Conservation (phyloP, 2,888 invertebrate species). For the Megalurothrips usitatus region DNA sequence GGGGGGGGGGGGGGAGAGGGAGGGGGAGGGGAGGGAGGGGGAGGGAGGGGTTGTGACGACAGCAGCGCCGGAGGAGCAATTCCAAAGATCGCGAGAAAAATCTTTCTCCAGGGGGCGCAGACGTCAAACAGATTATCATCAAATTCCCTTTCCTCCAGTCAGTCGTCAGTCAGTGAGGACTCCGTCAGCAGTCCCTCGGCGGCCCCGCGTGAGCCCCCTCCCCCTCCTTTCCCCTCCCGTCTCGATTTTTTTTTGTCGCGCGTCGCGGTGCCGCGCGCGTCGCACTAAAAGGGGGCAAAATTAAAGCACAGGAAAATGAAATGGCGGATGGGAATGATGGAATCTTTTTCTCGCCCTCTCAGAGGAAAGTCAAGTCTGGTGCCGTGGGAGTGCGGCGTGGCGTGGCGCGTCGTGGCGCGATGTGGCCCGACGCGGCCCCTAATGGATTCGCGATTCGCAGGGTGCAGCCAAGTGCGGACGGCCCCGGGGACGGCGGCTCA, state of each 20-base stretch:
- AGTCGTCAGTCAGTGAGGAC: not conserved
- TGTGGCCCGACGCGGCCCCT: not conserved
- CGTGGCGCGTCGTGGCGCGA: not conserved
- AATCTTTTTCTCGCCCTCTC: not conserved
- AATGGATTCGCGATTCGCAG: slow-evolving; percentile 17
- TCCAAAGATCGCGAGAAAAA: not conserved
- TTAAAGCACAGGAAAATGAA: slow-evolving; percentile 9
- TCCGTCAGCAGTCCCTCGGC: not conserved
- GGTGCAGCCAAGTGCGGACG: not conserved
- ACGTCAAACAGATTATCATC: slow-evolving; percentile 5
- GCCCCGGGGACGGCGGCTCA: not conserved
- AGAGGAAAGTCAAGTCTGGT: too few species aligned
- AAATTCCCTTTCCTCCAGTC: not conserved
- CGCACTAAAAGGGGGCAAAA: not conserved
- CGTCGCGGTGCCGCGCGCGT: not conserved
- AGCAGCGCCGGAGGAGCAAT: not conserved
- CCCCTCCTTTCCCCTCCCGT: not conserved
- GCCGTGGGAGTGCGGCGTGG: not conserved
- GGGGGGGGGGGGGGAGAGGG: too few species aligned
- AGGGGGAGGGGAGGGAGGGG: too few species aligned
- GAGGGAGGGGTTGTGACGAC: too few species aligned
- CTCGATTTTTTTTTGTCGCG: not conserved
- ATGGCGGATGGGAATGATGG: not conserved
- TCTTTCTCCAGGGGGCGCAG: not conserved
- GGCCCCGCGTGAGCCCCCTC: not conserved